A percentile compares a stretch with the other conserved stretches of the same genome.
phyloP scores from a whole-genome alignment of 2,888 invertebrate species.

The Dendrolimus pini region DNA sequence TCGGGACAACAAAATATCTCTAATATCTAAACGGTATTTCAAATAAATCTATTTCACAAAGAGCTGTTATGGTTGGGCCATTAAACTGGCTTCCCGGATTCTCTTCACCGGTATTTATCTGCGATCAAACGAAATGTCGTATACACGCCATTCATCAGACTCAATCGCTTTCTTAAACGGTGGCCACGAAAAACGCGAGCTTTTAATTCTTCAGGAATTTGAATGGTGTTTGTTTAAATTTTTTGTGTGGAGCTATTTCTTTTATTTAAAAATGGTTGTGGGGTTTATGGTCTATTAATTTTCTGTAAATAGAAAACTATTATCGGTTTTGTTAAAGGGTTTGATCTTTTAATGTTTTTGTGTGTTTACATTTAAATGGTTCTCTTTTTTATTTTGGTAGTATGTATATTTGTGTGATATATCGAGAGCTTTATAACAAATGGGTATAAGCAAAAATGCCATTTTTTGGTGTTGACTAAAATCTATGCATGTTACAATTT shows the following conservation, averaged over 20 bases:
- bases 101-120: conserved; percentile 59
- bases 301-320: neutral
- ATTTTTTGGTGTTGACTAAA: too few species aligned
- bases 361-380: neutral
- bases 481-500: too few species aligned
- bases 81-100: conserved; percentile 50
- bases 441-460: too few species aligned
- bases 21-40: neutral
- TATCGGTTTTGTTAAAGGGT: neutral
- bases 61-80: conserved; percentile 25
- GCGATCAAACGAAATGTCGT: conserved; percentile 58
- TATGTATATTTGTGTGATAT: too few species aligned
- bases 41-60: conserved; percentile 17
- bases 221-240: conserved; percentile 1
- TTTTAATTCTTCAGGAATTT: neutral
- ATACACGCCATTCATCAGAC: conserved; percentile 54
- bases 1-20: neutral
- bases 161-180: conserved; percentile 40
- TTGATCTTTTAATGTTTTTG: neutral
- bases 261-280: neutral
- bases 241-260: neutral
- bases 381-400: neutral
- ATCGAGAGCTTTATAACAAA: too few species aligned
- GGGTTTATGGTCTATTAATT: neutral
- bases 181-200: conserved; percentile 54